Percentiles rank a stretch among this genome's conserved stretches.
Evolutionary conservation across 2,113 vertebrate species (phyloP).

Genomic region (Plotosus lineatus): DNA sequence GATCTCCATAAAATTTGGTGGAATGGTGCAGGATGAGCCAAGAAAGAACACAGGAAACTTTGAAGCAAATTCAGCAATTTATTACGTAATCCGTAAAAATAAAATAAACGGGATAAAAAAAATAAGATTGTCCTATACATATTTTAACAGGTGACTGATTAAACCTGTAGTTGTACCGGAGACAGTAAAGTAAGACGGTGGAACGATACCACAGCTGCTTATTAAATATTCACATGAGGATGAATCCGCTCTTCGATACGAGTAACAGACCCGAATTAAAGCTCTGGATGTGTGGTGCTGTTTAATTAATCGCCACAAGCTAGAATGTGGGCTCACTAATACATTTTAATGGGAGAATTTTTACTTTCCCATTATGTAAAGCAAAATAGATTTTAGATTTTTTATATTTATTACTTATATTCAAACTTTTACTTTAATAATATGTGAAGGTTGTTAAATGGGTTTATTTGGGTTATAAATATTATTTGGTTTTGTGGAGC

Average conservation of each 20-base stretch:
- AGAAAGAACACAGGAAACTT: too few relatives aligned
- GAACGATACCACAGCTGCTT: constrained; percentile 35
- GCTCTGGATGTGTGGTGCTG: not conserved
- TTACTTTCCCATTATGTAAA: not conserved
- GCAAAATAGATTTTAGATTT: not conserved
- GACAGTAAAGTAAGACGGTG: constrained; percentile 35
- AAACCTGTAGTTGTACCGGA: constrained; percentile 33
- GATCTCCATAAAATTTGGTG: too few relatives aligned
- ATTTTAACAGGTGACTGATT: not conserved
- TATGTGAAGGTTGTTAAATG: not conserved
- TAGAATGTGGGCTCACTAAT: not conserved
- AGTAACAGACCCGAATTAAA: constrained; percentile 41
- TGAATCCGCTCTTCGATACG: constrained; percentile 49
- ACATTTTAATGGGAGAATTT: not conserved
- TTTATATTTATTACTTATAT: not conserved
- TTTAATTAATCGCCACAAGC: not conserved
- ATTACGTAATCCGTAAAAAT: too few relatives aligned
- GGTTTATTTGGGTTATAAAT: not conserved
- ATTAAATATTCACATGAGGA: constrained; percentile 58
- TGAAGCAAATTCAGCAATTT: too few relatives aligned
- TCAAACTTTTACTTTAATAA: not conserved
- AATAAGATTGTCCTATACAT: constrained; percentile 6
- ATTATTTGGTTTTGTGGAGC: not conserved
- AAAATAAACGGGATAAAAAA: too few relatives aligned
- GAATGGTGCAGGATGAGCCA: too few relatives aligned